phyloP scores from a whole-genome alignment of 2,888 invertebrate genomes.

The Sinopyrophorus schimmeli region DNA sequence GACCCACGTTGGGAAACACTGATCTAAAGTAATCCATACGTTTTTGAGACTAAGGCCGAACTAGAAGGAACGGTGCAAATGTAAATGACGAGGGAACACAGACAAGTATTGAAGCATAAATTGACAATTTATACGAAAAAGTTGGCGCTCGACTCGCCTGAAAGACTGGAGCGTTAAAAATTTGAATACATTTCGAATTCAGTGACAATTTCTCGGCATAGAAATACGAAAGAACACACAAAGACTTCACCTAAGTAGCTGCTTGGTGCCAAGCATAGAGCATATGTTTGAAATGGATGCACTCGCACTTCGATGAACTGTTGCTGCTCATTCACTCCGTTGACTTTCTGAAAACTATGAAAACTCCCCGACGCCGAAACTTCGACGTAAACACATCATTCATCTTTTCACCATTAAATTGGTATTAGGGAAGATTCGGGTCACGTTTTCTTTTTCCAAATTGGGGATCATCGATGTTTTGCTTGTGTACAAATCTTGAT shows the following conservation, averaged over 20 bases:
- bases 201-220: constrained; percentile 32
- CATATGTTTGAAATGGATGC: constrained; percentile 49
- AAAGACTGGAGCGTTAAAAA: constrained; percentile 35
- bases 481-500: no score
- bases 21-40: constrained; percentile 27
- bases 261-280: constrained; percentile 52
- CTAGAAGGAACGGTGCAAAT: constrained; percentile 29
- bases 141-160: constrained; percentile 33
- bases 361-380: constrained; percentile 9
- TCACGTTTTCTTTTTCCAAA: no score
- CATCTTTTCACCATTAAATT: no score
- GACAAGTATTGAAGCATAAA: constrained; percentile 28
- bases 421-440: no score
- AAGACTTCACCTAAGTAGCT: constrained; percentile 55
- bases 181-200: constrained; percentile 37
- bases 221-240: constrained; percentile 38
- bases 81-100: constrained; percentile 28
- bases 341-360: constrained; percentile 19
- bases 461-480: no score
- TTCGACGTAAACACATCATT: not conserved
- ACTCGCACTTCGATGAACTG: constrained; percentile 22
- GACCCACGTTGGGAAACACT: no score
- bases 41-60: constrained; percentile 25
- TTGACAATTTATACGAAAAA: constrained; percentile 31
- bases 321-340: constrained; percentile 17